Conservation (phyloP, 2,797 vertebrate species). For the Neosilurus mollespiculum region DNA sequence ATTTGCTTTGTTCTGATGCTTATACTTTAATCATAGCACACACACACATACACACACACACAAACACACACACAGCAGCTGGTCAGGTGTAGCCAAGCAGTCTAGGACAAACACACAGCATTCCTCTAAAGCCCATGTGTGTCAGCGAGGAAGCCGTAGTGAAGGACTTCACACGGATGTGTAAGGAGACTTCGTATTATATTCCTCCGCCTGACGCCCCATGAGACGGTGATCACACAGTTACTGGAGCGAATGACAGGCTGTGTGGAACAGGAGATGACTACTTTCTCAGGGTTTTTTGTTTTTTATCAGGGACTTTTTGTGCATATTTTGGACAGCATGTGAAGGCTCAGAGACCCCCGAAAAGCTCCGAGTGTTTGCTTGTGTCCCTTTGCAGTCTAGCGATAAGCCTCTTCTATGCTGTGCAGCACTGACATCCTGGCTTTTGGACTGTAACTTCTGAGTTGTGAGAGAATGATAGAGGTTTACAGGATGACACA, state of each 20-base stretch:
- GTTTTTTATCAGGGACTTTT: slow-evolving; percentile 23
- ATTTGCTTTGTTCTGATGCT: slow-evolving; percentile 25
- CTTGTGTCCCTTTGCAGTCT: slow-evolving; percentile 20
- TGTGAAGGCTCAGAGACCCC: slow-evolving; percentile 10
- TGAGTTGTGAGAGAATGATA: background rate
- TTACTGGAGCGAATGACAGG: slow-evolving; percentile 35
- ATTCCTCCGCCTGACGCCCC: slow-evolving; percentile 37
- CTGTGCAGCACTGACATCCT: background rate
- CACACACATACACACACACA: slow-evolving; percentile 23
- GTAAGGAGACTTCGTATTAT: slow-evolving; percentile 48
- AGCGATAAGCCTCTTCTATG: slow-evolving; percentile 19
- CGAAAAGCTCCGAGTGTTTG: slow-evolving; percentile 14
- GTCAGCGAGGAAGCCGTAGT: slow-evolving; percentile 66
- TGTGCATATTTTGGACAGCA: slow-evolving; percentile 28
- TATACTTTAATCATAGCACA: slow-evolving; percentile 22
- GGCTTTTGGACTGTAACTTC: background rate
- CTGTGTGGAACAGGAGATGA: slow-evolving; percentile 37
- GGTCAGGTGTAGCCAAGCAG: slow-evolving; percentile 60
- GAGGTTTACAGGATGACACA: slow-evolving; percentile 40
- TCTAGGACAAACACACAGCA: slow-evolving; percentile 31
- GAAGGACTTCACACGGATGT: slow-evolving; percentile 56
- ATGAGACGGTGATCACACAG: slow-evolving; percentile 30
- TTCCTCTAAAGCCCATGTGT: slow-evolving; percentile 56
- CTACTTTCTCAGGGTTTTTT: slow-evolving; percentile 37
- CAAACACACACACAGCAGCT: slow-evolving; percentile 15